Percentiles rank a stretch among this genome's conserved stretches.
phyloP scores from a whole-genome alignment of 2,888 invertebrate genomes.

The Clistopyga incitator region DNA sequence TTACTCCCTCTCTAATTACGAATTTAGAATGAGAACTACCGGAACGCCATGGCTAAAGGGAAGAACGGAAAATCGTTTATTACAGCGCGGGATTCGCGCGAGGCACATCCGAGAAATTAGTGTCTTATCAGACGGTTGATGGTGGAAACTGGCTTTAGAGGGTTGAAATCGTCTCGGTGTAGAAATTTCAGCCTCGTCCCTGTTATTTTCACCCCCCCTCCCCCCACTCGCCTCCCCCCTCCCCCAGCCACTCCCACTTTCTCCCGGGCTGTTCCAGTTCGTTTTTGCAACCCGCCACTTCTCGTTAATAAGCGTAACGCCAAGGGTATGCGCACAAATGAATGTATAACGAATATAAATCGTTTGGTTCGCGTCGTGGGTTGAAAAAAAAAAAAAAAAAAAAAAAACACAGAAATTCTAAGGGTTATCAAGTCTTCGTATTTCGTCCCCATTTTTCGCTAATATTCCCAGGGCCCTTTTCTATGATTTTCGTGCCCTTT shows the following conservation, averaged over 20 bases:
- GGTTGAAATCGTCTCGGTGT: conserved; percentile 12
- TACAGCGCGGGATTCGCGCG: conserved; percentile 4
- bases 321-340: conserved; percentile 3
- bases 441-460: background rate
- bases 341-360: conserved; percentile 43
- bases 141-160: conserved; percentile 13
- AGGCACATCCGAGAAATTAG: conserved; percentile 49
- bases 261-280: background rate
- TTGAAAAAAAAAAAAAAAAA: background rate
- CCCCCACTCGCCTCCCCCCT: background rate
- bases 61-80: conserved; percentile 51
- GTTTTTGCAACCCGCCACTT: conserved; percentile 20
- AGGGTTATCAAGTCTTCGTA: conserved; percentile 29
- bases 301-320: conserved; percentile 27
- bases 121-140: conserved; percentile 24
- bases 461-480: background rate
- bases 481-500: no score
- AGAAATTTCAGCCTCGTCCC: background rate
- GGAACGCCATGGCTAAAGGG: conserved; percentile 14
- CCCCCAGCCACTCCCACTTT: background rate
- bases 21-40: conserved; percentile 28
- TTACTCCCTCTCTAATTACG: conserved; percentile 47
- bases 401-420: background rate
- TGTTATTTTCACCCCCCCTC: background rate
- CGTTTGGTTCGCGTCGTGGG: background rate